phyloP scores from a whole-genome alignment of 2,888 invertebrate genomes.

The Agrenia bidenticulata region DNA sequence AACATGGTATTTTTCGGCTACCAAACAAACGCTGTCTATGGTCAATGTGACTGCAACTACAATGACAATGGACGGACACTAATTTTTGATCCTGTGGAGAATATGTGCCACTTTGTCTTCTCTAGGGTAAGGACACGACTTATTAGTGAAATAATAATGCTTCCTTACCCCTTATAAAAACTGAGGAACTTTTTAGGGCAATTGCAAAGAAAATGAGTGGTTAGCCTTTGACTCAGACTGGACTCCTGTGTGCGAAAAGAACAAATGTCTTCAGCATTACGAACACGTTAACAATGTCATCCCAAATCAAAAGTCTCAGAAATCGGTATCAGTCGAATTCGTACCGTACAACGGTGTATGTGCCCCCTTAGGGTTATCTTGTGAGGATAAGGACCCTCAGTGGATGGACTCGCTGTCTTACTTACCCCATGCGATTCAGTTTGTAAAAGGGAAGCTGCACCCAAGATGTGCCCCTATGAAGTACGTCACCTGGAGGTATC shows the following conservation, averaged over 20 bases:
- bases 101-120: conserved; percentile 38
- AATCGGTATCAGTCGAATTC: conserved; percentile 33
- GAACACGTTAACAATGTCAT: conserved; percentile 35
- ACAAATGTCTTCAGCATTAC: conserved; percentile 35
- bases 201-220: conserved; percentile 40
- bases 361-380: conserved; percentile 33
- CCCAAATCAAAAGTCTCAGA: conserved; percentile 22
- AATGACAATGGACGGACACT: conserved; percentile 38
- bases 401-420: conserved; percentile 23
- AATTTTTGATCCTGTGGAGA: conserved; percentile 25
- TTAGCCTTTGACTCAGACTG: conserved; percentile 36
- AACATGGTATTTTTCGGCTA: conserved; percentile 45
- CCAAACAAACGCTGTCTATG: conserved; percentile 43
- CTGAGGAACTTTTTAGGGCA: conserved; percentile 22
- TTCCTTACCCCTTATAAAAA: background rate
- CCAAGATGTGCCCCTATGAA: conserved; percentile 38
- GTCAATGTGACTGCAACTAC: conserved; percentile 42
- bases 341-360: conserved; percentile 35
- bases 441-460: conserved; percentile 38
- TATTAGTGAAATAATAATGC: too few relatives aligned
- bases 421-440: conserved; percentile 37
- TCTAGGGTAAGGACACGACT: conserved; percentile 19
- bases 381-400: conserved; percentile 36
- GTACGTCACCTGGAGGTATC: conserved; percentile 38
- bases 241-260: conserved; percentile 34